Evolutionary conservation across 2,888 invertebrate genomes (phyloP).

Genomic region (Papilio elwesi): DNA sequence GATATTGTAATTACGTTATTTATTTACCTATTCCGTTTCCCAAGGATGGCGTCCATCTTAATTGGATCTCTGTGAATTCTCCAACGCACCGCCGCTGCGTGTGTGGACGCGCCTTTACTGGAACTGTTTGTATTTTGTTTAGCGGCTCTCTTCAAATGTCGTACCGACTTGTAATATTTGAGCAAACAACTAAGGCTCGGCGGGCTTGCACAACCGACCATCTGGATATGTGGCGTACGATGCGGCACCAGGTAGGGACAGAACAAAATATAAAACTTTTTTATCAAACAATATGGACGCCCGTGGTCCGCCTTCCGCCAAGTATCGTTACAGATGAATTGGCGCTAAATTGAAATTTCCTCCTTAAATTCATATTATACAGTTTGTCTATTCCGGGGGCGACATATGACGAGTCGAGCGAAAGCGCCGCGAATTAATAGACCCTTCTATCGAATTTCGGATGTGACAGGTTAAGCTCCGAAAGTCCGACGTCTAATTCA

Average conservation of each 20-base stretch:
- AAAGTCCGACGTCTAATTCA: slow-evolving; percentile 54
- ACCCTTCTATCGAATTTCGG: slow-evolving; percentile 69
- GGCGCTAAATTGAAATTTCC: slow-evolving; percentile 81
- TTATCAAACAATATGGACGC: slow-evolving; percentile 55
- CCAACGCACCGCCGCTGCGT: slow-evolving; percentile 72
- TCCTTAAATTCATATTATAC: slow-evolving; percentile 77
- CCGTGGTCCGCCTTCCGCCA: slow-evolving; percentile 62
- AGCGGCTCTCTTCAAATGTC: slow-evolving; percentile 82
- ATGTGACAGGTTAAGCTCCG: slow-evolving; percentile 68
- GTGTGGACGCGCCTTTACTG: slow-evolving; percentile 65
- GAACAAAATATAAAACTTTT: slow-evolving; percentile 68
- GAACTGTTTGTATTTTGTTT: slow-evolving; percentile 81
- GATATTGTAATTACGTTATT: slow-evolving; percentile 80
- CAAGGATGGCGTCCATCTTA: slow-evolving; percentile 79
- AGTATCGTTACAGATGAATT: slow-evolving; percentile 79
- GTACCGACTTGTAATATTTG: slow-evolving; percentile 83
- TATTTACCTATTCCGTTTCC: slow-evolving; percentile 74
- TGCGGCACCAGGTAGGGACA: slow-evolving; percentile 65
- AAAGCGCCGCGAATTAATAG: slow-evolving; percentile 70
- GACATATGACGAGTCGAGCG: slow-evolving; percentile 80
- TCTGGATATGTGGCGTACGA: slow-evolving; percentile 81
- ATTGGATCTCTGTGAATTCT: slow-evolving; percentile 77
- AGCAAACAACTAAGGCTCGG: slow-evolving; percentile 72
- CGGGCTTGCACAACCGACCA: slow-evolving; percentile 78
- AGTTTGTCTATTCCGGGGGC: slow-evolving; percentile 69